Evolutionary conservation across 2,113 vertebrate species (phyloP).

Genomic region (Aspiorhynchus laticeps): DNA sequence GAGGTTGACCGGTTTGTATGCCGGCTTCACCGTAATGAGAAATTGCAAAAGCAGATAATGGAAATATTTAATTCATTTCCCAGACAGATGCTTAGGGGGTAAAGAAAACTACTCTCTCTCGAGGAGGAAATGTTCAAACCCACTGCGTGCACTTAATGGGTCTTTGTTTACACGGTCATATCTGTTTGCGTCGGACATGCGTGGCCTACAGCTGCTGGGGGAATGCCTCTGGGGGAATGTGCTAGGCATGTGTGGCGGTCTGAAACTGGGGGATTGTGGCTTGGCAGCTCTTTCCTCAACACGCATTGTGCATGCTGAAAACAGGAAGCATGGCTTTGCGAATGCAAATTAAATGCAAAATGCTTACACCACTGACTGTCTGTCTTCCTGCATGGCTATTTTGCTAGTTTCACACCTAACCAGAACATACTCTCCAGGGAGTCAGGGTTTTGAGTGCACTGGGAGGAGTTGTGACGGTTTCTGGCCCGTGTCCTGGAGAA

Average conservation of each 20-base stretch:
- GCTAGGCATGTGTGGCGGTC: neutral
- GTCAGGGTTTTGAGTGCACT: neutral
- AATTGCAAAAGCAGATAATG: constrained; percentile 41
- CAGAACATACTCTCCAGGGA: neutral
- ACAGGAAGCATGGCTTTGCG: constrained; percentile 15
- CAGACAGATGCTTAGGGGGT: neutral
- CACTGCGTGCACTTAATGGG: constrained; percentile 33
- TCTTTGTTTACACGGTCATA: constrained; percentile 20
- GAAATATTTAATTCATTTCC: constrained; percentile 41
- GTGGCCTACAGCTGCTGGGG: constrained; percentile 39
- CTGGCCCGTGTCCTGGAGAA: constrained; percentile 26
- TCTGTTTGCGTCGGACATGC: neutral
- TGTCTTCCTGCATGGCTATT: constrained; percentile 25
- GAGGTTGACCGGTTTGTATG: constrained; percentile 14
- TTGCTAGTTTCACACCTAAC: neutral
- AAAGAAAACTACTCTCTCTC: neutral
- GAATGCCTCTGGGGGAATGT: constrained; percentile 10
- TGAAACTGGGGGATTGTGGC: neutral
- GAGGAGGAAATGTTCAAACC: constrained; percentile 15
- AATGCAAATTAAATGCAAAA: neutral
- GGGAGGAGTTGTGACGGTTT: neutral
- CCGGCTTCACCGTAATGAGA: constrained; percentile 25
- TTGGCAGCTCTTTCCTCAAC: constrained; percentile 14
- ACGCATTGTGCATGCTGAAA: constrained; percentile 1
- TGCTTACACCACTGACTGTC: neutral